Evolutionary conservation across 2,888 invertebrate genomes (phyloP).

Genomic region (Harpalus rubripes): DNA sequence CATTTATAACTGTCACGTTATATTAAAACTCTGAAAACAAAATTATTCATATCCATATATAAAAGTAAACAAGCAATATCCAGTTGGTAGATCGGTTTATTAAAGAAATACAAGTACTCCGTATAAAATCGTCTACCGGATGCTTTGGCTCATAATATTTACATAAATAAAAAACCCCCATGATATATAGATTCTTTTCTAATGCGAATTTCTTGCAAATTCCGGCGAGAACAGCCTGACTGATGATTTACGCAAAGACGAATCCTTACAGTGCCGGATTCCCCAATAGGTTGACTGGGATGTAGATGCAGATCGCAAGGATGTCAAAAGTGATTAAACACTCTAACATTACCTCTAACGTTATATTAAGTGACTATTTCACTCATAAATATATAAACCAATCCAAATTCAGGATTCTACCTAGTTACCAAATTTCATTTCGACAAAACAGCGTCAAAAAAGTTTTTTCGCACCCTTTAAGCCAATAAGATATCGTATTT

Average conservation of each 20-base stretch:
- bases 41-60: constrained; percentile 25
- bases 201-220: constrained; percentile 51
- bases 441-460: too few relatives aligned
- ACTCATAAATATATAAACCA: too few relatives aligned
- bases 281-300: too few relatives aligned
- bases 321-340: too few relatives aligned
- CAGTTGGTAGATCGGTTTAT: constrained; percentile 36
- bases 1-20: constrained; percentile 1
- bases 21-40: constrained; percentile 17
- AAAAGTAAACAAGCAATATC: constrained; percentile 34
- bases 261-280: neutral
- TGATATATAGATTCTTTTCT: constrained; percentile 60
- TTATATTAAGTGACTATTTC: too few relatives aligned
- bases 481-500: too few relatives aligned
- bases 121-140: constrained; percentile 53
- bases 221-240: constrained; percentile 13
- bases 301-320: too few relatives aligned
- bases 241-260: constrained; percentile 33
- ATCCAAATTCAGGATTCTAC: too few relatives aligned
- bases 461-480: too few relatives aligned
- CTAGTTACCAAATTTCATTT: too few relatives aligned
- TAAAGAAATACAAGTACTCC: constrained; percentile 17
- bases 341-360: too few relatives aligned
- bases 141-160: constrained; percentile 61
- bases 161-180: constrained; percentile 61